Evolutionary conservation across 1,140 invertebrate species (phyloP).

Genomic region (Galendromus occidentalis): DNA sequence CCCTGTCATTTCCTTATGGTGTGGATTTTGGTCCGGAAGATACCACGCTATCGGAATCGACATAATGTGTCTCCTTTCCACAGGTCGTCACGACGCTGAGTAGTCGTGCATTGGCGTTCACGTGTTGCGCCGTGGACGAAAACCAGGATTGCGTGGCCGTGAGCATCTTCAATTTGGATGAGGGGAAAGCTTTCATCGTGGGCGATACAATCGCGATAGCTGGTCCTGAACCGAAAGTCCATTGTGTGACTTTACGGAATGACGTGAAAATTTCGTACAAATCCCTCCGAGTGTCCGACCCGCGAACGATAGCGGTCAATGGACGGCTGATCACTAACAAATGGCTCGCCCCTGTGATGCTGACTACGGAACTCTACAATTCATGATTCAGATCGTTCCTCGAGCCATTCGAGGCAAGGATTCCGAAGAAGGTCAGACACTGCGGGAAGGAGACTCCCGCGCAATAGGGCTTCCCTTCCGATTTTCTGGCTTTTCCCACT

Average conservation of each 20-base stretch:
- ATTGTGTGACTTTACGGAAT: slow-evolving; percentile 35
- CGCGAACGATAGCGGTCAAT: slow-evolving; percentile 13
- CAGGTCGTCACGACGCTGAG: slow-evolving; percentile 18
- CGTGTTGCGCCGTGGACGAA: slow-evolving; percentile 56
- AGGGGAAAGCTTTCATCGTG: slow-evolving; percentile 56
- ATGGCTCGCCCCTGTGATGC: background rate
- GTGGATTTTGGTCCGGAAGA: too few relatives aligned
- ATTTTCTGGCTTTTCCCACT: too few relatives aligned
- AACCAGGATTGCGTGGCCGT: slow-evolving; percentile 47
- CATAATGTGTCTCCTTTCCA: too few relatives aligned
- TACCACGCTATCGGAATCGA: too few relatives aligned
- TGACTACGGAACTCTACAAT: background rate
- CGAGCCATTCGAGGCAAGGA: background rate
- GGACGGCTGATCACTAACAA: background rate
- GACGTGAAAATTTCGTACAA: background rate
- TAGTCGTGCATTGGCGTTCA: slow-evolving; percentile 22
- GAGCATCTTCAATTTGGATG: slow-evolving; percentile 59
- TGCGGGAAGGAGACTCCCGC: too few relatives aligned
- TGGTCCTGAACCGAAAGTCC: slow-evolving; percentile 44
- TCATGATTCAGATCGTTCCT: background rate
- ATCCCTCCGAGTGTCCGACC: slow-evolving; percentile 12
- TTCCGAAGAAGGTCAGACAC: too few relatives aligned
- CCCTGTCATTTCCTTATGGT: too few relatives aligned
- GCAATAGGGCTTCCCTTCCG: too few relatives aligned
- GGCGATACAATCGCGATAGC: slow-evolving; percentile 61